These are phyloP conservation scores for Plebejus anna DNA, from an alignment of 2,888 invertebrate genomes.

Conservation along the genomic window DNA sequence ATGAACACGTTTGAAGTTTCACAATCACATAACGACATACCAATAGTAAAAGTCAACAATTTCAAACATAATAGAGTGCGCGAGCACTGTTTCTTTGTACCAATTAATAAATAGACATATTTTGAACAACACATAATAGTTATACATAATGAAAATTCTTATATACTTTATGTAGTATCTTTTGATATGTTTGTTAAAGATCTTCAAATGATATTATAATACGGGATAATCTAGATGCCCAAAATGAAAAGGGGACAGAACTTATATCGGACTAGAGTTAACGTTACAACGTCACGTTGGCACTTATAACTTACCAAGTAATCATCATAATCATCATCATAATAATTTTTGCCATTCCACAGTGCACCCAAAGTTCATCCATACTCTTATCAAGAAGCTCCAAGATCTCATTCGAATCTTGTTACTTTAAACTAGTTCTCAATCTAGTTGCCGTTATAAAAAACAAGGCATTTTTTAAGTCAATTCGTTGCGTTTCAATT, in stretches of 20 bases:
- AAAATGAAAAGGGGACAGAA: neutral
- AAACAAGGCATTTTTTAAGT: slow-evolving; percentile 11
- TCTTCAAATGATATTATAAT: neutral
- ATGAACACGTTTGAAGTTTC: slow-evolving; percentile 1
- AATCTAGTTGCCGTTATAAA: neutral
- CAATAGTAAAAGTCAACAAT: neutral
- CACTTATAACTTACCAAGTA: neutral
- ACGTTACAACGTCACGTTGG: neutral
- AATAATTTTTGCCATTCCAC: neutral
- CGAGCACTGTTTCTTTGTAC: neutral
- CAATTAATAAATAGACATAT: slow-evolving; percentile 1
- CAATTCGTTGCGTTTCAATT: slow-evolving; percentile 21
- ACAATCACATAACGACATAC: slow-evolving; percentile 18
- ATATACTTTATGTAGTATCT: neutral
- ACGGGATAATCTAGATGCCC: neutral
- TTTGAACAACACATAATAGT: neutral
- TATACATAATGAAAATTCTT: neutral
- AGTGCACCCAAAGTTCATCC: neutral
- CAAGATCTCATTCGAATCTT: neutral
- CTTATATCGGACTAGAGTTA: slow-evolving; percentile 10
- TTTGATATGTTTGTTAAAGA: slow-evolving; percentile 9
- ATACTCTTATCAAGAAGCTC: neutral
- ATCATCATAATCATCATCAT: neutral
- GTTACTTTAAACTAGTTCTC: neutral
- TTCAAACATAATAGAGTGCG: slow-evolving; percentile 9